Evolutionary conservation across 2,888 invertebrate genomes (phyloP).

Genomic region (Tetranychus piercei): DNA sequence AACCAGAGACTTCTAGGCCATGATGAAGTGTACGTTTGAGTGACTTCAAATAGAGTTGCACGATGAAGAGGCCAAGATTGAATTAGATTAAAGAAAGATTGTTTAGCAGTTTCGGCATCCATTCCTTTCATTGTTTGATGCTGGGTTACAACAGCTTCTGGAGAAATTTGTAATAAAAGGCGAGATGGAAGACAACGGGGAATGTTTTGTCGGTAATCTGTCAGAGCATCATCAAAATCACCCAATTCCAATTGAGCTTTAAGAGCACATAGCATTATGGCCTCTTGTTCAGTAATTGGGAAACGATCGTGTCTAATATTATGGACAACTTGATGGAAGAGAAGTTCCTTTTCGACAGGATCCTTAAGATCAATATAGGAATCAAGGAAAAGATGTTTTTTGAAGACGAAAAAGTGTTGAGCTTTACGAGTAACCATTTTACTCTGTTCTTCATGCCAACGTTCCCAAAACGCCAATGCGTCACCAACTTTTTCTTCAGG

Average conservation of each 20-base stretch:
- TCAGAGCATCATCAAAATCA: conserved; percentile 41
- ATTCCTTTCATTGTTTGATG: conserved; percentile 76
- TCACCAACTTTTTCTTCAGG: conserved; percentile 71
- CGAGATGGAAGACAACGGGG: conserved; percentile 65
- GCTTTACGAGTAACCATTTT: conserved; percentile 22
- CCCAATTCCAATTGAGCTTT: conserved; percentile 81
- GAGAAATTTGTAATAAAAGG: conserved; percentile 54
- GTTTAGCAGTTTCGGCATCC: conserved; percentile 66
- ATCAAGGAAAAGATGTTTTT: conserved; percentile 64
- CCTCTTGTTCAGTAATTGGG: conserved; percentile 81
- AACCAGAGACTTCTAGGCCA: conserved; percentile 84
- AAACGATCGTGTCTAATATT: conserved; percentile 73
- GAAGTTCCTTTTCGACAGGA: conserved; percentile 74
- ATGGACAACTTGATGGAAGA: conserved; percentile 81
- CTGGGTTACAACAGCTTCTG: conserved; percentile 68
- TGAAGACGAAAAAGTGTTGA: conserved; percentile 40
- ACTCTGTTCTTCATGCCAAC: conserved; percentile 32
- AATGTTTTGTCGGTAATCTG: conserved; percentile 43
- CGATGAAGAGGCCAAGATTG: conserved; percentile 81
- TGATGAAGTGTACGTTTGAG: conserved; percentile 89
- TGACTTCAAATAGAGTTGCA: conserved; percentile 83
- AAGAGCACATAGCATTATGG: conserved; percentile 78
- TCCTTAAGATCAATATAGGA: conserved; percentile 53
- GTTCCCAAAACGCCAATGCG: conserved; percentile 87
- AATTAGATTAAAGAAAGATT: conserved; percentile 75